Conservation (phyloP, 2,113 vertebrate species). For the Dromaius novaehollandiae region DNA sequence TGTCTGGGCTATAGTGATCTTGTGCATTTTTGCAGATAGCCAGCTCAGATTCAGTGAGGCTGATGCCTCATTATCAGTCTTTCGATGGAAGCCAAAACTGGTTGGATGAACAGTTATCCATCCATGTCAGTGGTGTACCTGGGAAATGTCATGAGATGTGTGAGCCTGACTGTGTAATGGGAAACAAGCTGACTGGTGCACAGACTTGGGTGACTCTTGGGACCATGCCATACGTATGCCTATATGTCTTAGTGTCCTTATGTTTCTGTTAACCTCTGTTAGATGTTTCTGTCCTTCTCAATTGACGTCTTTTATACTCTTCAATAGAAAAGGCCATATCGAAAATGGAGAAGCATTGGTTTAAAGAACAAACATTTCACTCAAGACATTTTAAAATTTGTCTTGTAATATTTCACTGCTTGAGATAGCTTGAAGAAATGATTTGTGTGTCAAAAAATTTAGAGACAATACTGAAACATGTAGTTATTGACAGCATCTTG, state of each 20-base stretch:
- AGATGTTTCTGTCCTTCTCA: background rate
- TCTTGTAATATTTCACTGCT: background rate
- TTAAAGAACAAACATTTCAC: background rate
- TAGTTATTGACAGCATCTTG: background rate
- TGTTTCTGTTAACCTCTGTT: background rate
- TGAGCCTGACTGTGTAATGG: background rate
- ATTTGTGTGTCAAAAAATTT: background rate
- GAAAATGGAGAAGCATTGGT: background rate
- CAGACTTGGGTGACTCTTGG: background rate
- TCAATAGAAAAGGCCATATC: background rate
- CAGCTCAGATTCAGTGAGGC: background rate
- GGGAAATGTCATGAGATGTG: background rate
- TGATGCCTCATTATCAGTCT: too few relatives aligned
- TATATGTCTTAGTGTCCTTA: background rate
- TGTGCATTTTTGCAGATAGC: background rate
- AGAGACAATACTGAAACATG: background rate
- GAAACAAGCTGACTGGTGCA: background rate
- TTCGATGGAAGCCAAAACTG: background rate
- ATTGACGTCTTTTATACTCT: background rate
- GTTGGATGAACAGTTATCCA: background rate
- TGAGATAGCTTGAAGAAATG: background rate
- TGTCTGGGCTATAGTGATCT: background rate
- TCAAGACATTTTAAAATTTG: background rate
- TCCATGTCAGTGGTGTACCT: background rate
- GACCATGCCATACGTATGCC: background rate